These are phyloP conservation scores for Naja naja DNA, from an alignment of 2,113 vertebrate species.

Conservation along the genomic window DNA sequence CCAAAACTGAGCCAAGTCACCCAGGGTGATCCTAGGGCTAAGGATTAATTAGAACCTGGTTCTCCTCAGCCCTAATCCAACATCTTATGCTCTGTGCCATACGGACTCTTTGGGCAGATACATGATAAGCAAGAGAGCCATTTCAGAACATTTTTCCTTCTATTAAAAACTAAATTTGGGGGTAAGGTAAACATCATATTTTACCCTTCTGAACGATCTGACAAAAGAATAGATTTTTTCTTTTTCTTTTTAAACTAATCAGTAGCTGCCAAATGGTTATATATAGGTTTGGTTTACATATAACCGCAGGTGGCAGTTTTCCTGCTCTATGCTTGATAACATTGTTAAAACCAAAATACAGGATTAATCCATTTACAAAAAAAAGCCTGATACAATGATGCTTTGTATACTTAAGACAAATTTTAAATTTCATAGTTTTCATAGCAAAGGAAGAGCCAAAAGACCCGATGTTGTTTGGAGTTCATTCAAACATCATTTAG, in stretches of 20 bases:
- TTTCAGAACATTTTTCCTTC: neutral
- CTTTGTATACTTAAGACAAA: constrained; percentile 34
- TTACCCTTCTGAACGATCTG: neutral
- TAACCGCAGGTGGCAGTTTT: constrained; percentile 38
- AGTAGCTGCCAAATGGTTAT: constrained; percentile 15
- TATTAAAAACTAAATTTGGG: neutral
- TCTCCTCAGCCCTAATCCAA: neutral
- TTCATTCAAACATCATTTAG: neutral
- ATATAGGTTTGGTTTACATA: constrained; percentile 25
- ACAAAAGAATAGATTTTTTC: neutral
- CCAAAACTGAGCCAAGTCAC: neutral
- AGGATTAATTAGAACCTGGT: neutral
- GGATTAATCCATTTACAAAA: neutral
- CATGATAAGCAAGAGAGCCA: neutral
- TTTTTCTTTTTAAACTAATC: neutral
- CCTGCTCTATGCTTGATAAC: constrained; percentile 53
- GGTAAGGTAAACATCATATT: neutral
- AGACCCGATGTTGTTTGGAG: neutral
- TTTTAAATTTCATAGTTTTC: constrained; percentile 11
- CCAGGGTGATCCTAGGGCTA: neutral
- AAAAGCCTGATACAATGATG: constrained; percentile 14
- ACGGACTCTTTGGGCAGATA: neutral
- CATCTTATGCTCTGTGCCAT: neutral
- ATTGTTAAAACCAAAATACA: constrained; percentile 48
- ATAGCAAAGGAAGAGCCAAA: neutral